Base-by-base conservation (phyloP, 1,140 invertebrate genomes). In the Drosophila ironensis region DNA sequence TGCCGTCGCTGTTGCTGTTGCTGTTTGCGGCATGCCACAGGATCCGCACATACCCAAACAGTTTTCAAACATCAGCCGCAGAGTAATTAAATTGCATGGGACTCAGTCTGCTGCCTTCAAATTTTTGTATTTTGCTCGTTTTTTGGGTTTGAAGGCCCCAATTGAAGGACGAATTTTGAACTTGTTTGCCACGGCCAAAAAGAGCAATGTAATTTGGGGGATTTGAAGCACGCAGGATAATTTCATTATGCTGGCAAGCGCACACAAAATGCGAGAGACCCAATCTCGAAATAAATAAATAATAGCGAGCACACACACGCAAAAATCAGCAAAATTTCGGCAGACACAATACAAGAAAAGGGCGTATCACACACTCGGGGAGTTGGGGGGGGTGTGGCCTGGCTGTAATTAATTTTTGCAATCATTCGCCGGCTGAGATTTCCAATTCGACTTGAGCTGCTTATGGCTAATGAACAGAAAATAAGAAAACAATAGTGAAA, bases 381-480 rank as follows among this genome's bases (percentile, higher is more conserved):
- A 17, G 5, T 8, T 6, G 16, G 1, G 6, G 7, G 42, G 17
- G 67, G 77, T 53, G 68, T 64, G 63, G 42, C 24, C 19, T 17
- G 19, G 67, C 48, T 70, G 70, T 86, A 84, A 84, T 84, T 84
- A 84, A 86, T 84, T 86, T 84, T 80, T 59, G 66, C 66, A 69
- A 70, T 70, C 64, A 40, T 40, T 27, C 42, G 46, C 42, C 56
- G 33, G 24, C 72, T 59, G 75, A 44, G 72, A 69, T 68, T 80
- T 67, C 53, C 80, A 72, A 68, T 74, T 54, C 80, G 41, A 72
- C 71, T 76, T 78, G 72, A 82, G 78, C 77, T 56, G 30, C 78
- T 82, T 82, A 82, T 66, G 45, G 63, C 52, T 77, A 84, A 73
- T 78, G 69, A 72, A 84, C 41, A 71, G 53, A 71, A 47, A 48